Conservation (phyloP, 2,113 vertebrate species). For the Aramus guarauna region DNA sequence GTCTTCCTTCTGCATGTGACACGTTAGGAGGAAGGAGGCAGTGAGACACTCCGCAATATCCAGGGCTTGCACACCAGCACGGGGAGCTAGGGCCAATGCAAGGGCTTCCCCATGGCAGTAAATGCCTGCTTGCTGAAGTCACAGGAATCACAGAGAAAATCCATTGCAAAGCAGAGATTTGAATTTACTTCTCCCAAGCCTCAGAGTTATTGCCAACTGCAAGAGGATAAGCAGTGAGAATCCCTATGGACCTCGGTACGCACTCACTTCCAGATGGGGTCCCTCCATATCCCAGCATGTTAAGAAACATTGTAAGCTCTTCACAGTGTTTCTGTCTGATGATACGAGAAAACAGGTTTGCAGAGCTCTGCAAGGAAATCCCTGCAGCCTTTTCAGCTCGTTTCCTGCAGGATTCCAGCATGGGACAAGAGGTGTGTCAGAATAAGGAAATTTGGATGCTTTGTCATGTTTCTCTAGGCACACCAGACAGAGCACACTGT, state of each 20-base stretch:
- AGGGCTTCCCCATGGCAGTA: rapidly evolving
- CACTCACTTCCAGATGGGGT: rapidly evolving
- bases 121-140: not conserved
- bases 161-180: not conserved
- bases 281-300: rapidly evolving
- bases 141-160: not conserved
- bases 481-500: rapidly evolving
- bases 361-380: not conserved
- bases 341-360: not conserved
- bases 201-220: not conserved
- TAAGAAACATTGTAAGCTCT: not conserved
- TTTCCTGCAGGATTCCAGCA: not conserved
- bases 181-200: not conserved
- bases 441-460: not conserved
- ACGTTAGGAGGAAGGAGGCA: not conserved
- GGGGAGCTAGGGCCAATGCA: not conserved
- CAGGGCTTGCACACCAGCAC: rapidly evolving
- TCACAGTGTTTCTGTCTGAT: not conserved
- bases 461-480: not conserved
- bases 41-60: not conserved
- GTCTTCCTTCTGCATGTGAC: not conserved
- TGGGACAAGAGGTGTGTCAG: not conserved
- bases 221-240: not conserved
- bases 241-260: rapidly evolving
- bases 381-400: not conserved